A percentile compares a stretch with the other conserved stretches of the same genome.
Conservation (phyloP, 1,140 invertebrate species). For the Probaryconus sp. region DNA sequence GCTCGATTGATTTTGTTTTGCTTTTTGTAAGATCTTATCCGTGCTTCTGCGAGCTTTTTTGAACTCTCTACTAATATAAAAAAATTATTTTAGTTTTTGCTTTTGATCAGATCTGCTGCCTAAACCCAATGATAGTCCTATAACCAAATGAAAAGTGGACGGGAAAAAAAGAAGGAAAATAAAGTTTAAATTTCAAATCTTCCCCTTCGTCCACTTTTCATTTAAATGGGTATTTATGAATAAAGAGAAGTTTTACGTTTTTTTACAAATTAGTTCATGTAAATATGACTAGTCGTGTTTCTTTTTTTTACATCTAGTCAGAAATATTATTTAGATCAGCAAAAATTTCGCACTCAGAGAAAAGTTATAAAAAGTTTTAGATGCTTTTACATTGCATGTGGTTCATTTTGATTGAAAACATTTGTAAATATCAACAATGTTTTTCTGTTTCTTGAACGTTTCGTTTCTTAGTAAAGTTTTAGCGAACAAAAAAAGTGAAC, state of each 20-base stretch:
- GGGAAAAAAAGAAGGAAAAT: slow-evolving; percentile 1
- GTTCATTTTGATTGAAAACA: too few relatives aligned
- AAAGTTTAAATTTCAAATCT: too few relatives aligned
- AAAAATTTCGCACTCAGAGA: neutral
- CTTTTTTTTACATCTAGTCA: too few relatives aligned
- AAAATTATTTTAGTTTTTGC: slow-evolving; percentile 56
- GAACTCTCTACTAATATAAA: too few relatives aligned
- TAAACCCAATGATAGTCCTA: slow-evolving; percentile 47
- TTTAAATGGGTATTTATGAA: slow-evolving; percentile 51
- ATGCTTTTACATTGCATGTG: too few relatives aligned
- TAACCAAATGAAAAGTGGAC: slow-evolving; percentile 53
- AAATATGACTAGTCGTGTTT: slow-evolving; percentile 21
- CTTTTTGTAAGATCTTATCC: slow-evolving; percentile 20
- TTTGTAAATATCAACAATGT: too few relatives aligned
- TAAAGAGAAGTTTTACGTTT: slow-evolving; percentile 42
- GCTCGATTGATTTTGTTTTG: slow-evolving; percentile 45
- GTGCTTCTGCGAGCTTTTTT: slow-evolving; percentile 52
- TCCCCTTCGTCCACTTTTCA: slow-evolving; percentile 46
- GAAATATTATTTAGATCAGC: too few relatives aligned
- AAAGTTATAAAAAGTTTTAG: neutral
- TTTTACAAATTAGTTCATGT: slow-evolving; percentile 15
- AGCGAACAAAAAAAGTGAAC: too few relatives aligned
- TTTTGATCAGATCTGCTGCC: slow-evolving; percentile 70
- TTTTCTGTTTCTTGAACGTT: too few relatives aligned
- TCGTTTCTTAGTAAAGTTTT: too few relatives aligned